Evolutionary conservation across 2,888 invertebrate species (phyloP).

Genomic region (Arenicola marina): DNA sequence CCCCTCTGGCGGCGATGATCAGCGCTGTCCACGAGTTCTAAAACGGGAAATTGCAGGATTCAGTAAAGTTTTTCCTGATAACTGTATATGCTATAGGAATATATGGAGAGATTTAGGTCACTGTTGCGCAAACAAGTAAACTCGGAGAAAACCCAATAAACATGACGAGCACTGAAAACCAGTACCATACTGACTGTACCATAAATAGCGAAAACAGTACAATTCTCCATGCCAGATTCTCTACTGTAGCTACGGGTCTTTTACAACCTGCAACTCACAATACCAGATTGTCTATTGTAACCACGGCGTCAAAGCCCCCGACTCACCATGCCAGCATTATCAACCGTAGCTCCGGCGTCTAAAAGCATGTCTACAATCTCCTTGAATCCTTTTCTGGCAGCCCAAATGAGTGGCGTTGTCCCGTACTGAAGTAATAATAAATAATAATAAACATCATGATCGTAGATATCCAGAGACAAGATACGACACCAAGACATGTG

Average conservation of each 20-base stretch:
- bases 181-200: too few species aligned
- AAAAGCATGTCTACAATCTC: conserved; percentile 54
- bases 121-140: not conserved
- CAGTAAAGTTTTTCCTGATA: not conserved
- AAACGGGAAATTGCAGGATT: conserved; percentile 3
- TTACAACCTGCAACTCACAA: too few species aligned
- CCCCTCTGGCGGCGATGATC: conserved; percentile 73
- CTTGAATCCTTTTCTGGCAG: conserved; percentile 54
- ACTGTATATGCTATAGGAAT: not conserved
- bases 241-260: too few species aligned
- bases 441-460: too few species aligned
- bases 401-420: conserved; percentile 81
- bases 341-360: conserved; percentile 73
- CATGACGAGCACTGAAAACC: too few species aligned
- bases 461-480: too few species aligned
- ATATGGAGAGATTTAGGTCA: not conserved
- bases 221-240: too few species aligned
- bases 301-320: too few species aligned
- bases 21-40: conserved; percentile 95
- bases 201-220: too few species aligned
- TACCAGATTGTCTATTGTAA: too few species aligned
- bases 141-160: too few species aligned
- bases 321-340: conserved; percentile 85
- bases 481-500: too few species aligned
- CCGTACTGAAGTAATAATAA: conserved; percentile 76